Conservation (phyloP, 2,888 invertebrate genomes). For the Miltochrista miniata region DNA sequence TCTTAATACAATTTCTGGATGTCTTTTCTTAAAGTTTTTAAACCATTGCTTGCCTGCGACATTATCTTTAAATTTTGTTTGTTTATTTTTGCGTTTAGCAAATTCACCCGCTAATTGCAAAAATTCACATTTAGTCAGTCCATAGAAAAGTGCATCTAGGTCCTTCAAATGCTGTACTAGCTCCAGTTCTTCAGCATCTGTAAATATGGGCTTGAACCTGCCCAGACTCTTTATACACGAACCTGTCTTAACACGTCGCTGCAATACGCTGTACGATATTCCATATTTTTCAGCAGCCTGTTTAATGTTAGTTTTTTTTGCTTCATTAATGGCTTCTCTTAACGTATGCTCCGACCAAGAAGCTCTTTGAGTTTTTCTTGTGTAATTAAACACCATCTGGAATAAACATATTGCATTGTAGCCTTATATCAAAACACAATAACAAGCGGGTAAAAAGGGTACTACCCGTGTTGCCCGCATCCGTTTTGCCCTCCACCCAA, state of each 20-base stretch:
- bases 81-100: not conserved
- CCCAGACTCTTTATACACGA: not conserved
- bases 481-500: no score
- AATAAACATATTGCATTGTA: no score
- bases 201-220: not conserved
- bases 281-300: not conserved
- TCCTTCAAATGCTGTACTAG: not conserved
- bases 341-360: not conserved
- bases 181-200: not conserved
- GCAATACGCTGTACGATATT: not conserved
- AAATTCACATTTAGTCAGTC: not conserved
- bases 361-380: no score
- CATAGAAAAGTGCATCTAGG: not conserved
- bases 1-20: constrained; percentile 1
- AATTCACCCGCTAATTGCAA: not conserved
- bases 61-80: constrained; percentile 3
- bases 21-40: not conserved
- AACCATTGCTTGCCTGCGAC: constrained; percentile 2
- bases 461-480: no score
- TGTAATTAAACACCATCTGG: no score
- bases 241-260: not conserved
- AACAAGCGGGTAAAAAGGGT: no score
- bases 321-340: not conserved
- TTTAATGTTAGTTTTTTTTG: not conserved
- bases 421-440: no score